Evolutionary conservation across 2,888 invertebrate genomes (phyloP).

Genomic region (Sarcophaga carnaria): DNA sequence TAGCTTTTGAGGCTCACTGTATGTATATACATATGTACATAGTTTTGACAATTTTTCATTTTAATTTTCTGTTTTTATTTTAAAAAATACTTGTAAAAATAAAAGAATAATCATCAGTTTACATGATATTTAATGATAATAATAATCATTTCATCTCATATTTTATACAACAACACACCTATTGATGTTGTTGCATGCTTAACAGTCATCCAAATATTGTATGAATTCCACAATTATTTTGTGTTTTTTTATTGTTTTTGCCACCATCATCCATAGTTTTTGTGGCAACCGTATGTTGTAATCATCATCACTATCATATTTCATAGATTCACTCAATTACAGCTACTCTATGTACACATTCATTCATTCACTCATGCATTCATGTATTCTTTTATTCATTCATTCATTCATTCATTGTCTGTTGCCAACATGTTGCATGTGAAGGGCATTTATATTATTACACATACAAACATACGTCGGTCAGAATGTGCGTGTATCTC

Average conservation of each 20-base stretch:
- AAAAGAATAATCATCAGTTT: constrained; percentile 19
- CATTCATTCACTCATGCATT: constrained; percentile 18
- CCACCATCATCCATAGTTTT: not conserved
- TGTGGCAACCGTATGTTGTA: not conserved
- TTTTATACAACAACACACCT: not conserved
- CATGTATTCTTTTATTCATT: constrained; percentile 4
- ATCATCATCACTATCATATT: constrained; percentile 40
- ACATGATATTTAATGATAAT: constrained; percentile 45
- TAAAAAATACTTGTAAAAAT: not conserved
- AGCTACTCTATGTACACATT: not conserved
- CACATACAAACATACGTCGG: no score
- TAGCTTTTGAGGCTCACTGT: no score
- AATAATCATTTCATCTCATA: constrained; percentile 27
- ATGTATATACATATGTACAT: no score
- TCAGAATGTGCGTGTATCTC: not conserved
- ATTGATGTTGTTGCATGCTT: constrained; percentile 59
- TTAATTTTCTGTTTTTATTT: constrained; percentile 22
- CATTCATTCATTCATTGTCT: constrained; percentile 33
- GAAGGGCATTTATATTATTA: constrained; percentile 50
- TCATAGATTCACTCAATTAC: constrained; percentile 25
- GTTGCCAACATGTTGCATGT: constrained; percentile 60
- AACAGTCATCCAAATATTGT: constrained; percentile 41
- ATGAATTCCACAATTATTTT: constrained; percentile 32
- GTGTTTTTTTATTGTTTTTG: not conserved
- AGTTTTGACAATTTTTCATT: constrained; percentile 37